These are phyloP conservation scores for Poliocrania exsul DNA, from an alignment of 2,797 vertebrate genomes.

Conservation along the genomic window DNA sequence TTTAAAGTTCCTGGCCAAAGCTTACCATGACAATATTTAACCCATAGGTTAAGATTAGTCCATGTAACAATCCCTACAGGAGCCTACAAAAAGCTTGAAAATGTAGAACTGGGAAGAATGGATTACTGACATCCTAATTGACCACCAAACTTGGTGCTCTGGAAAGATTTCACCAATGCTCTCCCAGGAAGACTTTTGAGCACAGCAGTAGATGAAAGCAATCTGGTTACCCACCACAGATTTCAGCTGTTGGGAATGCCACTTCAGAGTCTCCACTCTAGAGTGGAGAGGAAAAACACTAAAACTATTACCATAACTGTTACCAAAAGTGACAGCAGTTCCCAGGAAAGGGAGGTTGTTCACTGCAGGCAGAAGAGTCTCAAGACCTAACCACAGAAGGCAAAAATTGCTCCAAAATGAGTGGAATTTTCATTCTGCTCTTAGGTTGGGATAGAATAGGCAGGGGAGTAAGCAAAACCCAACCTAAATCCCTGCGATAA, in stretches of 20 bases:
- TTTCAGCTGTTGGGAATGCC: not conserved
- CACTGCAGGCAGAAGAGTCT: not conserved
- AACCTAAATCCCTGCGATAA: not conserved
- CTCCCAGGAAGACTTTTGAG: not conserved
- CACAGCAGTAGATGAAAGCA: not conserved
- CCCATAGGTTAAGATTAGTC: not conserved
- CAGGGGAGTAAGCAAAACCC: not conserved
- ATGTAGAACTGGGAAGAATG: not conserved
- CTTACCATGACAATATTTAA: not conserved
- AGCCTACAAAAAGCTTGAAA: not conserved
- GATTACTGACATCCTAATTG: not conserved
- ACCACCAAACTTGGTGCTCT: not conserved
- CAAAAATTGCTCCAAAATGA: not conserved
- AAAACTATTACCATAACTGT: not conserved
- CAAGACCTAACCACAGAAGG: not conserved
- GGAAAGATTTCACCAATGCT: not conserved
- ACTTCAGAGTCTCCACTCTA: not conserved
- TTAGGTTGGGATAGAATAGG: not conserved
- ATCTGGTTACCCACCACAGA: not conserved
- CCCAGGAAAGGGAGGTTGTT: not conserved
- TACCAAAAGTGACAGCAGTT: not conserved
- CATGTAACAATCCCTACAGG: not conserved
- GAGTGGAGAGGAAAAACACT: not conserved
- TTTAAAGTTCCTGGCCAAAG: not conserved
- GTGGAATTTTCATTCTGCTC: not conserved